A percentile compares a stretch with the other conserved stretches of the same genome.
phyloP scores from a whole-genome alignment of 92 coral and sea anemone species.

The Palythoa grandis region DNA sequence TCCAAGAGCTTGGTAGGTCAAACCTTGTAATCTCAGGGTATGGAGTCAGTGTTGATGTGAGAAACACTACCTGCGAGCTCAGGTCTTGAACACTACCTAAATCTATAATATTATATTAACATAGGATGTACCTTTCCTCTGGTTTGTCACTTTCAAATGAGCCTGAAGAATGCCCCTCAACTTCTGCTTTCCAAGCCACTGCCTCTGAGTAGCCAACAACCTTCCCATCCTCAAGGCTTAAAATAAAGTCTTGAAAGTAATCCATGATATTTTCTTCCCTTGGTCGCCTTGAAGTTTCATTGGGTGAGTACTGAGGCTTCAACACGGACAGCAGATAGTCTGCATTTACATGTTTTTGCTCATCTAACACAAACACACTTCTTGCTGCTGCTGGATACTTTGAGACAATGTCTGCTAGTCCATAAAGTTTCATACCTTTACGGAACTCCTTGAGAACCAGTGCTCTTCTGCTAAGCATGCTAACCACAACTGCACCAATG shows the following conservation, averaged over 20 bases:
- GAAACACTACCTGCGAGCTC: conserved; percentile 28
- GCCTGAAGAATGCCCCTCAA: conserved; percentile 21
- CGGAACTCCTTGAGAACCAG: conserved; percentile 43
- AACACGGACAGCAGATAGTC: conserved; percentile 50
- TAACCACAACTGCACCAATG: conserved; percentile 26
- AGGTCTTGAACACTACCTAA: conserved; percentile 21
- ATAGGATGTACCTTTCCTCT: conserved; percentile 27
- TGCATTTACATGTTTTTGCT: conserved; percentile 45
- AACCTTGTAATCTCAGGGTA: conserved; percentile 20
- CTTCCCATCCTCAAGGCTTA: conserved; percentile 37
- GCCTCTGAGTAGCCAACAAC: conserved; percentile 28
- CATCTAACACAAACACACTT: conserved; percentile 11
- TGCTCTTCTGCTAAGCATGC: conserved; percentile 40
- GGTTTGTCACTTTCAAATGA: conserved; percentile 29
- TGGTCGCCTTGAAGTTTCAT: conserved; percentile 25
- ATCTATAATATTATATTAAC: conserved; percentile 10
- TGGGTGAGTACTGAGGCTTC: conserved; percentile 29
- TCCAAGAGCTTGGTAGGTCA: conserved; percentile 25
- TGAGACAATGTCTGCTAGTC: conserved; percentile 38
- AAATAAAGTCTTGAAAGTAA: conserved; percentile 46
- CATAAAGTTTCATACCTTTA: conserved; percentile 38
- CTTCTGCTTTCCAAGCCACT: conserved; percentile 33
- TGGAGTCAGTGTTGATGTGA: conserved; percentile 21
- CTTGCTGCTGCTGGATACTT: conserved; percentile 36
- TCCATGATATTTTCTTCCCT: conserved; percentile 43